Evolutionary conservation across 1,140 invertebrate species (phyloP), one percentile per base, ranked within the genome.

Genomic region (Drosophila rufa): DNA sequence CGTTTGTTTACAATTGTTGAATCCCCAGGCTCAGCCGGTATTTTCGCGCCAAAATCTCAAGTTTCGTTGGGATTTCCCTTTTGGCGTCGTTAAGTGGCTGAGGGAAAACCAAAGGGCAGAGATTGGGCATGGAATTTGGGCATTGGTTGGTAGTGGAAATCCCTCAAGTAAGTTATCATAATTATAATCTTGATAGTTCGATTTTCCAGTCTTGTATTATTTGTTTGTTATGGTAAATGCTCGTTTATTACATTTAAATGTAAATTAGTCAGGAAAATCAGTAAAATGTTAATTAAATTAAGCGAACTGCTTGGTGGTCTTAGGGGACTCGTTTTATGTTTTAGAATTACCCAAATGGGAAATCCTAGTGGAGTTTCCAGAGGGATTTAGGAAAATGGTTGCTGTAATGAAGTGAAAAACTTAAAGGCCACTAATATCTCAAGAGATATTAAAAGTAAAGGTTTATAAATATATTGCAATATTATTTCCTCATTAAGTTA

Each of bases 1-100:
- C 89, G 80, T 91, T 89, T 91, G 89, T 91, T 91, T 91, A 91
- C 89, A 91, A 91, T 91, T 91, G 89, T 91, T 91, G 89, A 91
- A 91, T 91, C 67, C 53, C 22, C 48, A 58, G 27, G 51, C 38
- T 43, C 45, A 43, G 22, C 19, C 27, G 33, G 38, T 22, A 64
- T 85, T 87, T 90, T 90, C 82, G 79, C 86, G 85, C 86, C 67
- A 75, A 90, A 79, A 75, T 73, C 68, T 58, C 27, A 22, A 8
- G 25, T 64, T 71, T 79, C 69, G 75, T 86, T 61, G 64, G 77
- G 46, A 67, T 76, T 76, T 67, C 53, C 61, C 36, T 38, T 38
- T 55, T 3, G 22, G 4, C 1, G 38, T 38, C 67, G 51, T 69
- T 71, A 19, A 70, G 17, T 46, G 47, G 30, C 62, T 17, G 19